Percentiles rank a stretch among this genome's conserved stretches.
phyloP scores from a whole-genome alignment of 2,113 vertebrate species.

The Lampris incognitus region DNA sequence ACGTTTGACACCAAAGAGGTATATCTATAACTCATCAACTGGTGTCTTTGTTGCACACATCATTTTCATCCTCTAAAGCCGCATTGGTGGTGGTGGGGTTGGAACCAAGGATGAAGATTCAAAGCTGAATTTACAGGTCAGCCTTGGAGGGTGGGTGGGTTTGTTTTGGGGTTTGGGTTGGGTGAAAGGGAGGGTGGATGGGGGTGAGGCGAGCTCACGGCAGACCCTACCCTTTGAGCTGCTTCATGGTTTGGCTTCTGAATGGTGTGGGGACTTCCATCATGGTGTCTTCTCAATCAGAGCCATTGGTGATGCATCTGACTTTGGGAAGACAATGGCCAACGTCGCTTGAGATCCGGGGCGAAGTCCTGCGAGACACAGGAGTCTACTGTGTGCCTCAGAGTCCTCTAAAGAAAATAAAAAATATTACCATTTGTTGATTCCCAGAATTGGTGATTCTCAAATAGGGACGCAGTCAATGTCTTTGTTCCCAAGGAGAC shows the following conservation, averaged over 20 bases:
- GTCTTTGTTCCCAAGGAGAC: constrained; percentile 68
- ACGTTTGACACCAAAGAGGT: constrained; percentile 87
- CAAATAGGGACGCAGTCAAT: constrained; percentile 51
- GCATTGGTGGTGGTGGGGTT: constrained; percentile 46
- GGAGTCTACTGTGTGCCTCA: constrained; percentile 1
- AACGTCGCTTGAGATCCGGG: constrained; percentile 65
- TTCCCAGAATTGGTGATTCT: constrained; percentile 30
- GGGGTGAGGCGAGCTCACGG: constrained; percentile 86
- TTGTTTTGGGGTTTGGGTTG: constrained; percentile 37
- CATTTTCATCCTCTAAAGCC: constrained; percentile 87
- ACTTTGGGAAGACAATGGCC: constrained; percentile 34
- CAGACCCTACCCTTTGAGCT: constrained; percentile 88
- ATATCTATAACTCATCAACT: constrained; percentile 89
- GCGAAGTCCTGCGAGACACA: background rate
- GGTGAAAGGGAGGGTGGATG: constrained; percentile 38
- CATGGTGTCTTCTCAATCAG: constrained; percentile 83
- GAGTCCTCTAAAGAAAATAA: constrained; percentile 9
- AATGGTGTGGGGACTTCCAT: constrained; percentile 85
- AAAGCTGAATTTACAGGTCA: too few species aligned
- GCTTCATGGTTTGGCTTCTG: constrained; percentile 82
- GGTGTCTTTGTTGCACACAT: constrained; percentile 85
- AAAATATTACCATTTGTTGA: constrained; percentile 38
- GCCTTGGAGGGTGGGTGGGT: constrained; percentile 26
- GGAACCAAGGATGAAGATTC: too few species aligned
- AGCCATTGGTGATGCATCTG: constrained; percentile 67